A percentile compares a stretch with the other conserved stretches of the same genome.
Conservation (phyloP, 2,113 vertebrate species). For the Daphoenositta chrysoptera region DNA sequence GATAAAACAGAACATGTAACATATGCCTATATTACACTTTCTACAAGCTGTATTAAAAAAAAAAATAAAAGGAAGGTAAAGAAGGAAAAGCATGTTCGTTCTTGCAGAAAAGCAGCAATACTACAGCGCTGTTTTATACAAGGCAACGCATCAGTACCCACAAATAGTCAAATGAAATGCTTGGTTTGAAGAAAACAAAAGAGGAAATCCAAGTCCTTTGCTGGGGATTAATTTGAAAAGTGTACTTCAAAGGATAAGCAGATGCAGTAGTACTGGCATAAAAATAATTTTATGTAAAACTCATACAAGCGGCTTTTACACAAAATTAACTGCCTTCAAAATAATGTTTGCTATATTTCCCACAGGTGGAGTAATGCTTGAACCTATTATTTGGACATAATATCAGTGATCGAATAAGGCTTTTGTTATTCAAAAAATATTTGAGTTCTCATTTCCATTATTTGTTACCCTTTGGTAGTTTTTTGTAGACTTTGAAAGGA, state of each 20-base stretch:
- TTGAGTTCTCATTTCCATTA: background rate
- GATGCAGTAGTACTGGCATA: background rate
- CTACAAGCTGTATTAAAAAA: background rate
- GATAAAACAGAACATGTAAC: background rate
- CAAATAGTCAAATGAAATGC: background rate
- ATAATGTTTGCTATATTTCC: background rate
- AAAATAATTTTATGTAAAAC: background rate
- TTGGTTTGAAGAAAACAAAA: background rate
- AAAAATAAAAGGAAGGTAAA: background rate
- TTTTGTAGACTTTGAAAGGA: background rate
- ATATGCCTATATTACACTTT: background rate
- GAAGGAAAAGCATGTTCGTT: rapidly evolving
- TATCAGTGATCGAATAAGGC: background rate
- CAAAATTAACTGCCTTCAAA: background rate
- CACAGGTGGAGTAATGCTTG: background rate
- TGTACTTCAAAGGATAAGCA: background rate
- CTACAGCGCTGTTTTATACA: background rate
- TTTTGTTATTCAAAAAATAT: background rate
- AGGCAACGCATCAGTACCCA: background rate
- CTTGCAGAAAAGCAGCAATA: background rate
- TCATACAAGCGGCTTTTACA: background rate
- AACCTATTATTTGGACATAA: background rate
- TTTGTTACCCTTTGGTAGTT: background rate
- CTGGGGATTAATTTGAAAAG: background rate
- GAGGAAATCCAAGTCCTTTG: background rate